These are phyloP conservation scores for Erythrocercus mccallii DNA, from an alignment of 2,113 vertebrate species.

Conservation along the genomic window DNA sequence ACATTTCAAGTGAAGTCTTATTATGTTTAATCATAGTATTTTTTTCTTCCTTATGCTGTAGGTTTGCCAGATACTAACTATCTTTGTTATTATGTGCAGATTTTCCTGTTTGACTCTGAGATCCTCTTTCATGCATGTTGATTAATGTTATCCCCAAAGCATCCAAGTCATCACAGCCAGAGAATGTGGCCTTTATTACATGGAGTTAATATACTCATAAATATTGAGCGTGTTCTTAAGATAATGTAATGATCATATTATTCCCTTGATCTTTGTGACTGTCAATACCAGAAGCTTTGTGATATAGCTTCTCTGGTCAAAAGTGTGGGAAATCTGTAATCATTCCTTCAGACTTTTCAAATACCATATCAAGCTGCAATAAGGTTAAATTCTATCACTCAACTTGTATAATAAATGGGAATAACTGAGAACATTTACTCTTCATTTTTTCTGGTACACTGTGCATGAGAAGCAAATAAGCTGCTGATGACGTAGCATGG, in stretches of 20 bases:
- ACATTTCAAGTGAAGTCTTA: constrained; percentile 41
- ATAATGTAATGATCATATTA: not conserved
- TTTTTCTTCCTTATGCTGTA: constrained; percentile 40
- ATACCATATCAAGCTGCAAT: not conserved
- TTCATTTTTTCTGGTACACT: not conserved
- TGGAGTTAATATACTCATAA: constrained; percentile 24
- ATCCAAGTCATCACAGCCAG: not conserved
- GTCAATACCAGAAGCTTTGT: not conserved
- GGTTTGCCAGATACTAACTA: constrained; percentile 27
- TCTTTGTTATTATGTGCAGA: constrained; percentile 34
- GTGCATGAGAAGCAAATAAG: not conserved
- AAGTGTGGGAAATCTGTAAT: not conserved
- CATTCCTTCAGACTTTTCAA: not conserved
- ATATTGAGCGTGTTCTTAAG: constrained; percentile 36
- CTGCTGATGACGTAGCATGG: not conserved
- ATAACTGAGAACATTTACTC: not conserved
- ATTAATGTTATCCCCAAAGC: constrained; percentile 46
- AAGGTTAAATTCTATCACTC: not conserved
- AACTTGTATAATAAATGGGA: not conserved
- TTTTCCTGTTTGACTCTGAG: constrained; percentile 44
- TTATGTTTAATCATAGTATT: constrained; percentile 36
- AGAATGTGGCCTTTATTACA: constrained; percentile 28
- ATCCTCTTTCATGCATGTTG: constrained; percentile 42
- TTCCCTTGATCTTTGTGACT: not conserved
- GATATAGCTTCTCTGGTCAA: not conserved